A percentile compares a stretch with the other conserved stretches of the same genome.
Conservation (phyloP, 2,113 vertebrate genomes). For the Ochotona princeps region DNA sequence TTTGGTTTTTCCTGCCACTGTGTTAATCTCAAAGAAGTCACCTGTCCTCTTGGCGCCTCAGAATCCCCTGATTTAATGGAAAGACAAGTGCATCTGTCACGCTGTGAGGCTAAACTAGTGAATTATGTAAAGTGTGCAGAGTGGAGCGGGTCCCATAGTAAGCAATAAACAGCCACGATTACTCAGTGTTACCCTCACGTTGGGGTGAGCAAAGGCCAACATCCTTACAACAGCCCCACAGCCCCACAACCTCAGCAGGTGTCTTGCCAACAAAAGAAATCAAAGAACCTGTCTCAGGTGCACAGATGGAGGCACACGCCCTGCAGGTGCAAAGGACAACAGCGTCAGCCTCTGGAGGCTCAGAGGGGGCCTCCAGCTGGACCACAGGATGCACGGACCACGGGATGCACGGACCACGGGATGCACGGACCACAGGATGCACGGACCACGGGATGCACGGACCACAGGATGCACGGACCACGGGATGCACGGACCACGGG, state of each 20-base stretch:
- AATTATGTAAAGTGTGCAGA: not conserved
- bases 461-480: not conserved
- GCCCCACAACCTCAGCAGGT: not conserved
- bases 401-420: not conserved
- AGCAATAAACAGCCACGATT: not conserved
- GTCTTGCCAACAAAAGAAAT: not conserved
- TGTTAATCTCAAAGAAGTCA: not conserved
- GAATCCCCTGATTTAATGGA: not conserved
- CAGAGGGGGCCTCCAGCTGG: no score
- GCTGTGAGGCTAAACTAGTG: not conserved
- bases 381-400: not conserved
- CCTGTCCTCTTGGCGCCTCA: not conserved
- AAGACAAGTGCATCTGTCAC: not conserved
- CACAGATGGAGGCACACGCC: no score
- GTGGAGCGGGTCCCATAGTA: not conserved
- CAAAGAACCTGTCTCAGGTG: not conserved
- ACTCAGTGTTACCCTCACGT: not conserved
- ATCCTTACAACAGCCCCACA: not conserved
- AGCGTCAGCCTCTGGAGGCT: not conserved
- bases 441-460: not conserved
- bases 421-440: not conserved
- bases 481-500: not conserved
- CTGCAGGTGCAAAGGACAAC: not conserved
- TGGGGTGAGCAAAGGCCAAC: not conserved
- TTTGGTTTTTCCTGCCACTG: not conserved